These are phyloP conservation scores for Micrasema minimum DNA, from an alignment of 1,140 invertebrate species.

Conservation along the genomic window DNA sequence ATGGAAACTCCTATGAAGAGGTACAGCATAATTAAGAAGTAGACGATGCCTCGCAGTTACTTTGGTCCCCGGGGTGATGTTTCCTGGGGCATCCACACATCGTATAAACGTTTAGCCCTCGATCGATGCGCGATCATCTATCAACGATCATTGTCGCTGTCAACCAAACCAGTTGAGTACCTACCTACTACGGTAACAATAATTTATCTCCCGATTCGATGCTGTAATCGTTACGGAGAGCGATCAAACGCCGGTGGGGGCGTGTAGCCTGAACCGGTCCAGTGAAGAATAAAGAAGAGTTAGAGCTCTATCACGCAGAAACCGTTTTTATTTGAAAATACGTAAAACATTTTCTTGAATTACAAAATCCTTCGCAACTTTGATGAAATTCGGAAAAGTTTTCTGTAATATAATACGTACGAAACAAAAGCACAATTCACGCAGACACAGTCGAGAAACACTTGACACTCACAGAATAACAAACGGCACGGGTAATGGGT, in stretches of 20 bases:
- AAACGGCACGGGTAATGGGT: not conserved
- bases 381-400: slow-evolving; percentile 9
- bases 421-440: slow-evolving; percentile 9
- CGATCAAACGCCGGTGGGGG: slow-evolving; percentile 3
- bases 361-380: not conserved
- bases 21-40: slow-evolving; percentile 90
- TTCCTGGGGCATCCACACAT: slow-evolving; percentile 83
- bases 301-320: not conserved
- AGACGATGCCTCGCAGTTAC: slow-evolving; percentile 87
- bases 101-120: not conserved
- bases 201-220: slow-evolving; percentile 1
- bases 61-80: slow-evolving; percentile 74
- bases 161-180: not conserved
- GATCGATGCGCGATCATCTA: not conserved
- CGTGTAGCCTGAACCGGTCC: slow-evolving; percentile 8
- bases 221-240: not conserved
- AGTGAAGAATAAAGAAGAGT: not conserved
- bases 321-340: not conserved
- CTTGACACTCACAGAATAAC: slow-evolving; percentile 15
- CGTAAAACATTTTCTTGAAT: not conserved
- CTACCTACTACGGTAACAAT: not conserved
- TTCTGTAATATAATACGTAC: not conserved
- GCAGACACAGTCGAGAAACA: slow-evolving; percentile 20
- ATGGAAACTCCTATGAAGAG: slow-evolving; percentile 99
- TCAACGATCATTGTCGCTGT: not conserved